A percentile compares a stretch with the other conserved stretches of the same genome.
Evolutionary conservation across 2,797 vertebrate genomes (phyloP).

Genomic region (Neopelma chrysocephalum): DNA sequence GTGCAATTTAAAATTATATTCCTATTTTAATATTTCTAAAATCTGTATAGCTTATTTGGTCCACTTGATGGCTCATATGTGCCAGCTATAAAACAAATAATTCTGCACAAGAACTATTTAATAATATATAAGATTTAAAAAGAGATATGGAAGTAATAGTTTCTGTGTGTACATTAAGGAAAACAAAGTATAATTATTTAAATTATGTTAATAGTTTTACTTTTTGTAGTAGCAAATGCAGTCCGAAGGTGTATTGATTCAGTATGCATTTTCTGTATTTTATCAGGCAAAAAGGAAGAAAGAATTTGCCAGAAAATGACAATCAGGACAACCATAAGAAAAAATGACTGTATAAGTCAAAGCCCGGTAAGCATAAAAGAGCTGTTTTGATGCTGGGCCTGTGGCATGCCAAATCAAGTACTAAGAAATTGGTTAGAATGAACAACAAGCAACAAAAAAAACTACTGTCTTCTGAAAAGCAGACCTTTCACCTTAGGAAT

Average conservation of each 20-base stretch:
- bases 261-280: constrained; percentile 53
- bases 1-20: neutral
- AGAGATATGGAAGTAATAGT: neutral
- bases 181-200: neutral
- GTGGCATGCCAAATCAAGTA: neutral
- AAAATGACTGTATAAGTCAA: constrained; percentile 93
- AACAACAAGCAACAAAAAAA: neutral
- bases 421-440: neutral
- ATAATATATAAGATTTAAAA: neutral
- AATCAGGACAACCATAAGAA: constrained; percentile 93
- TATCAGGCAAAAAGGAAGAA: constrained; percentile 92
- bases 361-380: constrained; percentile 84
- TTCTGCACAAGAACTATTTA: neutral
- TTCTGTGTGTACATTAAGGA: neutral
- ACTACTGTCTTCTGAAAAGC: neutral
- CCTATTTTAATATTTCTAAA: neutral
- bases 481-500: neutral
- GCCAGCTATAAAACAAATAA: neutral
- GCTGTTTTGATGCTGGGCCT: neutral
- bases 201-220: neutral
- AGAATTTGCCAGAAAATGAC: constrained; percentile 93
- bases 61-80: neutral
- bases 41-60: neutral
- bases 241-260: neutral
- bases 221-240: neutral